These are phyloP conservation scores for Brachionichthys hirsutus DNA, from an alignment of 2,113 vertebrate genomes.

Conservation along the genomic window DNA sequence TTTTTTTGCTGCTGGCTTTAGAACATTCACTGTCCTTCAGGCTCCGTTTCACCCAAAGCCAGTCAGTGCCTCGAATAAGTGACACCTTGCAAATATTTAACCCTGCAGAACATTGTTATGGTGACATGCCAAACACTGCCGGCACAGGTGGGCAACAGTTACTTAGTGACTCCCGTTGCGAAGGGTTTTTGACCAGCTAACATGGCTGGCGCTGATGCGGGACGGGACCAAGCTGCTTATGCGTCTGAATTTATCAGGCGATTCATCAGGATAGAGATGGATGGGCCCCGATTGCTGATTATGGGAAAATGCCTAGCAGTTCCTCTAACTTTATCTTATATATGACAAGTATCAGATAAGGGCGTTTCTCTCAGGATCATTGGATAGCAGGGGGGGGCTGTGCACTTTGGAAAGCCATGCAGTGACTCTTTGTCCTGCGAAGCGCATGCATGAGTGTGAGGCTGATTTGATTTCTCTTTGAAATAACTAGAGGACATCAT, in stretches of 20 bases:
- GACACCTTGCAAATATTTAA: conserved; percentile 70
- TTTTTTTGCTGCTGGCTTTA: not conserved
- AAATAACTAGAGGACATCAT: too few relatives aligned
- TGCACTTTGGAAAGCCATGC: conserved; percentile 32
- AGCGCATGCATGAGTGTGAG: too few relatives aligned
- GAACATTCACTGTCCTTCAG: not conserved
- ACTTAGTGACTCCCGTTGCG: conserved; percentile 35
- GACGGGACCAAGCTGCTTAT: conserved; percentile 18
- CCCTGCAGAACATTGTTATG: conserved; percentile 51
- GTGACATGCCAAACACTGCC: conserved; percentile 66
- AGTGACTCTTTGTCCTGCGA: conserved; percentile 1
- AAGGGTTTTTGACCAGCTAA: conserved; percentile 44
- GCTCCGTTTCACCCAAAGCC: conserved; percentile 10
- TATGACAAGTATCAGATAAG: conserved; percentile 27
- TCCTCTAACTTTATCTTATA: conserved; percentile 17
- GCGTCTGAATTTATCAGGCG: conserved; percentile 24
- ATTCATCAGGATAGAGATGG: conserved; percentile 27
- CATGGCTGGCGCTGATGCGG: conserved; percentile 24
- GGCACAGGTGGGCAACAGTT: conserved; percentile 43
- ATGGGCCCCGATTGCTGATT: conserved; percentile 21
- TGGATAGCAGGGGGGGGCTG: not conserved
- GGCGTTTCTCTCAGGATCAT: not conserved
- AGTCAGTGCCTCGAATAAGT: conserved; percentile 41
- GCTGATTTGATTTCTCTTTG: too few relatives aligned
- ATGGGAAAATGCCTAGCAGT: conserved; percentile 68